Percentiles rank a stretch among this genome's conserved stretches.
Conservation (phyloP, 2,888 invertebrate genomes). For the Aporophyla nigra region DNA sequence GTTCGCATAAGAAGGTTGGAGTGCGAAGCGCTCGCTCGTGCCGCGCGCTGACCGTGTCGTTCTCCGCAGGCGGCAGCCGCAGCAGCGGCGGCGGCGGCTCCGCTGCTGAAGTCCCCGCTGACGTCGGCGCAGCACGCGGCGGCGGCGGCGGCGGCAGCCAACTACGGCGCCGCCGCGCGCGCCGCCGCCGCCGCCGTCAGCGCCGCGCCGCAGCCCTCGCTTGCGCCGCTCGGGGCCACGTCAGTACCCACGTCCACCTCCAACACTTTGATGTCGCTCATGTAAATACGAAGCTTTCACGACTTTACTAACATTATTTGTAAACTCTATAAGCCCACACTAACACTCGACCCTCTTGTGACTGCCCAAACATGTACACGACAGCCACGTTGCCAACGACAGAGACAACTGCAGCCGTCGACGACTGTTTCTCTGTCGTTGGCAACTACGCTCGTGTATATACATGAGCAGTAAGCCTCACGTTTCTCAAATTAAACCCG, state of each 20-base stretch:
- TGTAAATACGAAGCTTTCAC: conserved; percentile 51
- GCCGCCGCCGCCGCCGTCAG: conserved; percentile 94
- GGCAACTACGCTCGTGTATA: neutral
- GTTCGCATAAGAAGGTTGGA: conserved; percentile 69
- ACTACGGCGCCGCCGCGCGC: conserved; percentile 96
- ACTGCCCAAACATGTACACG: neutral
- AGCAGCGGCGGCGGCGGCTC: conserved; percentile 94
- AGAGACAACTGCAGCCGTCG: neutral
- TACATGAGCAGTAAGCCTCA: neutral
- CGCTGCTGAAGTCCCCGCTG: conserved; percentile 95
- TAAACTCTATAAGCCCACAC: conserved; percentile 7
- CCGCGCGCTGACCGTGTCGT: conserved; percentile 55
- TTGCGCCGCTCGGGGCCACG: conserved; percentile 84
- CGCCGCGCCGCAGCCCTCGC: conserved; percentile 92
- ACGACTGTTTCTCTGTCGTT: neutral
- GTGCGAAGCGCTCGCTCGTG: neutral
- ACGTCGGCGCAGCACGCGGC: conserved; percentile 96
- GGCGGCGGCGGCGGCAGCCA: conserved; percentile 96
- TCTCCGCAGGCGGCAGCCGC: conserved; percentile 90
- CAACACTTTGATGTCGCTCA: conserved; percentile 58
- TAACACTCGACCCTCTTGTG: conserved; percentile 22
- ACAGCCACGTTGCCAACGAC: neutral
- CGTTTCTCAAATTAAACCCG: neutral
- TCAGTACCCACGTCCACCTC: conserved; percentile 70
- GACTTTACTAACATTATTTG: conserved; percentile 48